Conservation (phyloP, 2,797 vertebrate species). For the Liparis tanakae region DNA sequence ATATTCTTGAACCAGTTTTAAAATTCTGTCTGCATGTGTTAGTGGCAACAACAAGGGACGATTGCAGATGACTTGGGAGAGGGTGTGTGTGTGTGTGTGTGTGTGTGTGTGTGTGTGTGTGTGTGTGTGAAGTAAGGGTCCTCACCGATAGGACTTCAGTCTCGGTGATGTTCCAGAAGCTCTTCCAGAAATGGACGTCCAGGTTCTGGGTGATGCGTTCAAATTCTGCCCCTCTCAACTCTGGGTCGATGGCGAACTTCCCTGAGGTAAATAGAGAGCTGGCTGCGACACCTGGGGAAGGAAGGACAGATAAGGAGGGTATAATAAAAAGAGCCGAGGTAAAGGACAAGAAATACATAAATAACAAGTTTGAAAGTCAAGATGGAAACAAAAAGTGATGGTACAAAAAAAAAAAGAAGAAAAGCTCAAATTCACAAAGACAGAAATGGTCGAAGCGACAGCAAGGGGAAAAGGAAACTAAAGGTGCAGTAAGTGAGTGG, state of each 20-base stretch:
- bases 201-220: constrained; percentile 93
- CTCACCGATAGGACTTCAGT: constrained; percentile 91
- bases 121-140: constrained; percentile 6
- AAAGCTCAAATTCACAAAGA: constrained; percentile 22
- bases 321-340: constrained; percentile 12
- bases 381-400: not conserved
- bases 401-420: not conserved
- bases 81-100: not conserved
- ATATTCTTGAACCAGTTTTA: constrained; percentile 39
- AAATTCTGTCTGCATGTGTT: constrained; percentile 35
- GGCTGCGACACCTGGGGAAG: constrained; percentile 87
- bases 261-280: constrained; percentile 92
- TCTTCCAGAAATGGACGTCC: constrained; percentile 94
- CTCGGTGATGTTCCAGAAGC: constrained; percentile 94
- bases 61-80: constrained; percentile 12
- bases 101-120: not conserved
- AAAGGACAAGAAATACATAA: constrained; percentile 11
- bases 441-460: not conserved
- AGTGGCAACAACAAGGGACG: constrained; percentile 1
- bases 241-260: constrained; percentile 92
- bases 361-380: not conserved
- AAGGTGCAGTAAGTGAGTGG: constrained; percentile 1
- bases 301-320: constrained; percentile 11
- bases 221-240: constrained; percentile 90
- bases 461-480: constrained; percentile 3